Evolutionary conservation across 2,888 invertebrate genomes (phyloP), one percentile per base, ranked within the genome.

Genomic region (Meiosimyza platycephala): DNA sequence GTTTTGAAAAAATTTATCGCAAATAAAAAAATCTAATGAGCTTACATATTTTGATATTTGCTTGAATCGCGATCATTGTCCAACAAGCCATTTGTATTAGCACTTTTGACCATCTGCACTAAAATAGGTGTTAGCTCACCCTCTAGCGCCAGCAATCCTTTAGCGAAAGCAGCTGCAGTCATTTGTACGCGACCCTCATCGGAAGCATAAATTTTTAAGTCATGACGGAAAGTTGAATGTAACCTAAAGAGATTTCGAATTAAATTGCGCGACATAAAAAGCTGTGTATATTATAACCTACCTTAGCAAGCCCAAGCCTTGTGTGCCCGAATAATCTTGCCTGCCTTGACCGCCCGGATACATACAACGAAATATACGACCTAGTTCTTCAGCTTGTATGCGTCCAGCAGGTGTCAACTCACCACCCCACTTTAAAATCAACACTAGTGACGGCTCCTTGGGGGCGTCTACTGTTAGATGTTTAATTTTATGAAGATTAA

Each of bases 131-230:
- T 98, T 54, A 99, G 89, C 88, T 99, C 99, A 0, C 99, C 99
- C 87, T 99, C 99, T 67, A 99, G 86, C 0, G 99, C 99, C 11
- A 99, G 89, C 48, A 99, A 89, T 0, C 99, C 99, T 89, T 99
- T 99, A 3, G 99, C 98, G 88, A 99, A 99, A 2, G 99, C 99
- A 0, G 99, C 99, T 0, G 99, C 99, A 0, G 99, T 99, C 98
- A 99, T 99, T 88, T 99, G 99, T 3, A 99, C 99, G 72, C 99
- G 90, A 3, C 99, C 99, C 87, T 99, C 99, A 87, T 99, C 99
- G 0, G 98, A 98, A 1, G 99, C 99, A 88, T 99, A 99, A 80
- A 99, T 99, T 90, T 99, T 99, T 74, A 99, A 90, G 87, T 99
- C 99, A 87, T 99, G 99, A 0, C 99, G 93, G 88, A 97, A 99